Evolutionary conservation across 2,113 vertebrate genomes (phyloP), one percentile per base, ranked within the genome.

Genomic region (Nothocercus julius): DNA sequence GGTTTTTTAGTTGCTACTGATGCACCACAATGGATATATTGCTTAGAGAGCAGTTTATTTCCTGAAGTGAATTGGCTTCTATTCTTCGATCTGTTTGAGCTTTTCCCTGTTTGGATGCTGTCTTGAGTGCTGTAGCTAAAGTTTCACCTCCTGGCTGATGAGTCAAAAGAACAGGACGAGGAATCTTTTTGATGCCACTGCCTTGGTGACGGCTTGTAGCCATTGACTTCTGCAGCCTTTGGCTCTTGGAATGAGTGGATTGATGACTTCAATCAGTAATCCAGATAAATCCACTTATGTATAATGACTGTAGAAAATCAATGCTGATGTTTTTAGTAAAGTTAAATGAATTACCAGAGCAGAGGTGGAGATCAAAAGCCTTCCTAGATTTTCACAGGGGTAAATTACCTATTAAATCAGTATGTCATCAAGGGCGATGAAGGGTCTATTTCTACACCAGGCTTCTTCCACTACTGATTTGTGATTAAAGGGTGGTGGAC

Each of bases 251-350:
- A 9, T 49, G 18, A 54, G 78, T 74, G 16, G 30, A 47, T 81
- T 36, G 54, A 85, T 84, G 6, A 75, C 68, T 92, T 82, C 2
- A 67, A 87, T 94, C 47, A 17, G 45, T 90, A 69, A 80, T 66
- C 64, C 64, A 61, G 80, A 84, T 84, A 79, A 90, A 82, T 89
- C n/a, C n/a, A n/a, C 36, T 82, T 73, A 61, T 61, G 40, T 94
- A 64, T 78, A 94, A 80, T 78, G 47, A 83, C 63, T 62, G 77
- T 51, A 83, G 76, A 92, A 93, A 95, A 92, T 94, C 87, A 82
- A 81, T 83, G 68, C 56, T 80, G 73, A 19, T 58, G 42, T 85
- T 89, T 89, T 92, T 94, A 92, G 78, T 94, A 44, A 74, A 82
- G 89, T 77, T 87, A 81, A 87, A 78, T 78, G 75, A 88, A 67